phyloP scores from a whole-genome alignment of 2,888 invertebrate species.

The Deilephila elpenor region DNA sequence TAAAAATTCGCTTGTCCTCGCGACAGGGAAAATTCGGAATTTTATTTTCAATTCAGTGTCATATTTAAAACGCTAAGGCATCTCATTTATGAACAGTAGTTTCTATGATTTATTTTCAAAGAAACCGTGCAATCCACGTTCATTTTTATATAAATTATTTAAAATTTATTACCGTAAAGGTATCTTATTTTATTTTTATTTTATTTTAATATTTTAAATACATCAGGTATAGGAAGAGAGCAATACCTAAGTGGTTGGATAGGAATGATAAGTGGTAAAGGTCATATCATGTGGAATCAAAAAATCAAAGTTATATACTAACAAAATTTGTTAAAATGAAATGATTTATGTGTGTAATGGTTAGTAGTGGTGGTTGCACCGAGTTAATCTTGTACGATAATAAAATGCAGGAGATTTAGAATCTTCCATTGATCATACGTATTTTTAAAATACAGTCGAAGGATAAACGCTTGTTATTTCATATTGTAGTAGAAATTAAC shows the following conservation, averaged over 20 bases:
- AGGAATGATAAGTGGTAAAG: constrained; percentile 69
- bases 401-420: constrained; percentile 77
- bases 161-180: constrained; percentile 47
- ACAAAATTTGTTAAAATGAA: constrained; percentile 68
- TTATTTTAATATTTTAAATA: constrained; percentile 50
- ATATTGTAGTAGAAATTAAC: constrained; percentile 61
- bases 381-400: constrained; percentile 70
- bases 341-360: constrained; percentile 72
- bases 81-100: constrained; percentile 46
- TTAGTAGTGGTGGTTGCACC: constrained; percentile 72
- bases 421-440: constrained; percentile 76
- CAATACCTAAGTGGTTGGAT: constrained; percentile 72
- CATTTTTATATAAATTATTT: constrained; percentile 37
- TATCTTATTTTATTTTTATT: constrained; percentile 46
- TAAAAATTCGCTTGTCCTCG: constrained; percentile 67
- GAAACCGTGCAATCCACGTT: constrained; percentile 32
- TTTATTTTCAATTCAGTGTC: constrained; percentile 72
- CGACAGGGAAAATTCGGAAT: constrained; percentile 61
- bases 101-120: constrained; percentile 23
- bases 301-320: constrained; percentile 63
- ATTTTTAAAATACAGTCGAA: constrained; percentile 80
- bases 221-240: constrained; percentile 65
- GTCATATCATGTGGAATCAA: constrained; percentile 82
- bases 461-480: constrained; percentile 58
- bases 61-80: constrained; percentile 67